These are phyloP conservation scores for Thalpophila matura DNA, from an alignment of 2,888 invertebrate species.

Conservation along the genomic window DNA sequence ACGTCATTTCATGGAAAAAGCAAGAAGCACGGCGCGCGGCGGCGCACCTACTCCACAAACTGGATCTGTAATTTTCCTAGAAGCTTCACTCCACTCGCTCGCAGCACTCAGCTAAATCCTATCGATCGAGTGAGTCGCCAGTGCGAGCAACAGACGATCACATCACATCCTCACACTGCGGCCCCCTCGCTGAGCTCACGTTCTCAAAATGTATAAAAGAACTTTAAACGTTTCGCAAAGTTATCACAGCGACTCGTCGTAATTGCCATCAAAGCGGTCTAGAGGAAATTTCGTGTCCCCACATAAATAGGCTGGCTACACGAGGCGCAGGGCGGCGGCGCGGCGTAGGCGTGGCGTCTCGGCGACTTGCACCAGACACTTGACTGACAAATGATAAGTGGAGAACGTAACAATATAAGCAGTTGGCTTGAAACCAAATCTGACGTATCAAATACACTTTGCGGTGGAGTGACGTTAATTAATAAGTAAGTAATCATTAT, in stretches of 20 bases:
- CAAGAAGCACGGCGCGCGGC: neutral
- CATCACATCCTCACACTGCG: conserved; percentile 6
- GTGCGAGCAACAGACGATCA: neutral
- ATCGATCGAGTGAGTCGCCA: neutral
- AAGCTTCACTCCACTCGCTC: neutral
- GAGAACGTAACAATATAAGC: conserved; percentile 20
- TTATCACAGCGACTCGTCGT: conserved; percentile 27
- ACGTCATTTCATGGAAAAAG: conserved; percentile 1
- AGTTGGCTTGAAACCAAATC: conserved; percentile 39
- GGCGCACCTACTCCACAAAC: neutral
- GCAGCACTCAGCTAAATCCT: neutral
- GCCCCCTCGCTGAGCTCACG: conserved; percentile 1
- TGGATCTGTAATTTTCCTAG: neutral
- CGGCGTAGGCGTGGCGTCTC: neutral
- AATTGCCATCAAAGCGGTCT: conserved; percentile 35
- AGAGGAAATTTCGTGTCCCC: conserved; percentile 3
- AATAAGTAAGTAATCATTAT: conserved; percentile 6
- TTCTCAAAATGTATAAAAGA: conserved; percentile 19
- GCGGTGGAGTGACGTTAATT: conserved; percentile 23
- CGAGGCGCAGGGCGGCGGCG: conserved; percentile 5
- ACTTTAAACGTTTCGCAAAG: conserved; percentile 34
- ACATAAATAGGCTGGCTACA: conserved; percentile 18
- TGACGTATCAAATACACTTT: conserved; percentile 25
- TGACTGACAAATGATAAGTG: conserved; percentile 27
- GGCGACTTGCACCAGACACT: conserved; percentile 16